Evolutionary conservation across 2,797 vertebrate species (phyloP).

Genomic region (Coreius guichenoti): DNA sequence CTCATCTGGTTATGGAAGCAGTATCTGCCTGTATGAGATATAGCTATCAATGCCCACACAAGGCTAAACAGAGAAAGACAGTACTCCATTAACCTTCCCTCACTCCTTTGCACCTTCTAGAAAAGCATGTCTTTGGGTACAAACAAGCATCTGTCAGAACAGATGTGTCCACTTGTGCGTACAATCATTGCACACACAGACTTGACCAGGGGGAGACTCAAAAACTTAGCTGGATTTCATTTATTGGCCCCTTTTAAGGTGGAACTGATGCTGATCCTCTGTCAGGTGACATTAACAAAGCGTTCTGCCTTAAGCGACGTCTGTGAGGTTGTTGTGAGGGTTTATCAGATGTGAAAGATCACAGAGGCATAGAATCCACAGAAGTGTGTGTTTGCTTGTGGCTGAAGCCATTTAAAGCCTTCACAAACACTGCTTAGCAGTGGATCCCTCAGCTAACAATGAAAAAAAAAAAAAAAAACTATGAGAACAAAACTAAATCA

Average conservation of each 20-base stretch:
- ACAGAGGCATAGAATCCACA: conserved; percentile 21
- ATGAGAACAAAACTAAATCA: not conserved
- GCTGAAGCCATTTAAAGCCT: conserved; percentile 25
- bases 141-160: conserved; percentile 54
- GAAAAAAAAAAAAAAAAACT: not conserved
- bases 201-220: conserved; percentile 35
- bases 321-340: conserved; percentile 39
- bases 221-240: conserved; percentile 46
- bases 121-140: conserved; percentile 36
- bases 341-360: conserved; percentile 47
- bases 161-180: conserved; percentile 46
- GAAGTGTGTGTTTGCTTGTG: conserved; percentile 16
- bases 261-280: conserved; percentile 33
- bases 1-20: conserved; percentile 7
- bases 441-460: conserved; percentile 9
- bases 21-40: conserved; percentile 27
- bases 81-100: conserved; percentile 11
- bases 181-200: conserved; percentile 26
- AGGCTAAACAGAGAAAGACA: conserved; percentile 13
- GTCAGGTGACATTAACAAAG: conserved; percentile 42
- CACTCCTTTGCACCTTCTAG: conserved; percentile 19
- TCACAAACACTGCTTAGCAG: not conserved
- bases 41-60: conserved; percentile 23
- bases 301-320: conserved; percentile 42
- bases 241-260: conserved; percentile 51